phyloP scores from a whole-genome alignment of 2,888 invertebrate species.

The Gnatocerus cornutus region DNA sequence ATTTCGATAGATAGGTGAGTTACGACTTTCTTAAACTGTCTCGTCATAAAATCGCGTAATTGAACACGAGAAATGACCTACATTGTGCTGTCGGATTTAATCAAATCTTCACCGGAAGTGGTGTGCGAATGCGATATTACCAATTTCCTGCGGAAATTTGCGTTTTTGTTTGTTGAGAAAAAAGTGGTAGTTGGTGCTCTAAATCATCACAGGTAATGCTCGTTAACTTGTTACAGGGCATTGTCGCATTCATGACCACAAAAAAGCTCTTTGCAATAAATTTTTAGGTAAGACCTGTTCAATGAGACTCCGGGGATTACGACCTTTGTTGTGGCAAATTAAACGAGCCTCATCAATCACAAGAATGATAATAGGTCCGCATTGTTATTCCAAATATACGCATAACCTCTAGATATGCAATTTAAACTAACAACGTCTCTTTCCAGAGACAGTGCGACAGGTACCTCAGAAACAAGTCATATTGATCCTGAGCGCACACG shows the following conservation, averaged over 20 bases:
- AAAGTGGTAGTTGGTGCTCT: too few relatives aligned
- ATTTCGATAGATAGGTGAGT: slow-evolving; percentile 97
- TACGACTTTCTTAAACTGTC: not conserved
- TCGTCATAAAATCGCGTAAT: slow-evolving; percentile 1
- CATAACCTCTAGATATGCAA: slow-evolving; percentile 33
- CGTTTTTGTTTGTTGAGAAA: too few relatives aligned
- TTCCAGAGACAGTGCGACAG: slow-evolving; percentile 28
- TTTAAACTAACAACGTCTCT: slow-evolving; percentile 37
- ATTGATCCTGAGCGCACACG: slow-evolving; percentile 39
- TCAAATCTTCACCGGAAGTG: slow-evolving; percentile 4
- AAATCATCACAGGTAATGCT: too few relatives aligned
- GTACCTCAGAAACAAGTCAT: slow-evolving; percentile 30
- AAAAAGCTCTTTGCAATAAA: slow-evolving; percentile 18
- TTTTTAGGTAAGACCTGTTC: slow-evolving; percentile 31
- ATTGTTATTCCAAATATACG: slow-evolving; percentile 42
- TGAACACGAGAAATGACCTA: slow-evolving; percentile 1
- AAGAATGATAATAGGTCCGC: slow-evolving; percentile 35
- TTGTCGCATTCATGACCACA: not conserved
- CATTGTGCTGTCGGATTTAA: not conserved
- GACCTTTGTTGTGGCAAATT: slow-evolving; percentile 45
- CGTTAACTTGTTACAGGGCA: too few relatives aligned
- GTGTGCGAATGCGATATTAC: slow-evolving; percentile 4
- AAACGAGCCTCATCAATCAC: slow-evolving; percentile 48
- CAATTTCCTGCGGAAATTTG: not conserved
- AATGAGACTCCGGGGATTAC: slow-evolving; percentile 26